phyloP scores from a whole-genome alignment of 92 coral and sea anemone genomes.

The Isaurus tuberculatus region DNA sequence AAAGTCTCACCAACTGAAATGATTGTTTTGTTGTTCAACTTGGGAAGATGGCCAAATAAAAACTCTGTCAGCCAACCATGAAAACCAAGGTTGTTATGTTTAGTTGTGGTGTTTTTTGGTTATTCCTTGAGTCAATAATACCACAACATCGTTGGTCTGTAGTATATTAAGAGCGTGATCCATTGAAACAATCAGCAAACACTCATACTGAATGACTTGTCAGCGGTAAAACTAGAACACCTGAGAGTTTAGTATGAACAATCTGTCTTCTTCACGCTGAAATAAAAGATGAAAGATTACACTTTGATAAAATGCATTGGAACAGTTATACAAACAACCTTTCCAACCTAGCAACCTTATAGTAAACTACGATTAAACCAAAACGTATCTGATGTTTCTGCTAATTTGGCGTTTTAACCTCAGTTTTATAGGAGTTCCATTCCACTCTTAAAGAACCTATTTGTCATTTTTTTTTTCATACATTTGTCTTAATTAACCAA shows the following conservation, averaged over 20 bases:
- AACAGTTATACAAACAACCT: neutral
- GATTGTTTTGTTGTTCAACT: neutral
- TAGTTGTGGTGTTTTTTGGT: neutral
- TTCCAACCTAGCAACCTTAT: too few species aligned
- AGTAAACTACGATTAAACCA: too few species aligned
- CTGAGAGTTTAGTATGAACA: slow-evolving; percentile 93
- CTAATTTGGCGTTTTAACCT: too few species aligned
- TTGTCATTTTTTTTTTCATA: too few species aligned
- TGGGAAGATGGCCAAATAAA: neutral
- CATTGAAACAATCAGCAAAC: neutral
- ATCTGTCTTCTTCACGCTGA: slow-evolving; percentile 91
- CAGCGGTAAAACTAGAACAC: slow-evolving; percentile 68
- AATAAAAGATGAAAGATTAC: slow-evolving; percentile 35
- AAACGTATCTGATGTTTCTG: too few species aligned
- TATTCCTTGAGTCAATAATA: neutral
- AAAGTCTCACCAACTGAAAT: neutral
- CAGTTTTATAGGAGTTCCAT: too few species aligned
- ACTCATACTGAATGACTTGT: neutral
- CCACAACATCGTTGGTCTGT: neutral
- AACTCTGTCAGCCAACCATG: neutral
- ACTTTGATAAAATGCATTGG: neutral
- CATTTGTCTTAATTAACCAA: too few species aligned
- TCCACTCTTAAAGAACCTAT: too few species aligned
- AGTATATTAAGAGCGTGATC: neutral
- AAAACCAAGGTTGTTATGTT: neutral